Evolutionary conservation across 2,888 invertebrate genomes (phyloP), one percentile per base, ranked within the genome.

Genomic region (Perithous albicinctus): DNA sequence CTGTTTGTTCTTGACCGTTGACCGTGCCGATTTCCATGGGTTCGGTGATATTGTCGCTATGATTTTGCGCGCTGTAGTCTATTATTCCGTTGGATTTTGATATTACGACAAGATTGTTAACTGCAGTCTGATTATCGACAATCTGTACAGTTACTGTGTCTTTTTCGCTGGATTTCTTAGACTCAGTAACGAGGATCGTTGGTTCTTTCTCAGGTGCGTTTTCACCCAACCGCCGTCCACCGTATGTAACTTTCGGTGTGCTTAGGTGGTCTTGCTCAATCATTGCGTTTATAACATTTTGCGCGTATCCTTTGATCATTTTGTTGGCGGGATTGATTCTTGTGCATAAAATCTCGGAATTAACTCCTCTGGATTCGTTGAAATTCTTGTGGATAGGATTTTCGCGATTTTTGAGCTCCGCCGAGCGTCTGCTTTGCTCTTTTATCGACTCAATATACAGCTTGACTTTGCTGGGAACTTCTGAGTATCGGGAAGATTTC

Each of bases 381-480:
- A 32, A 38, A 26, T 64, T 67, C 46, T 32, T 67, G 35, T 43
- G 15, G 5, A n/a, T 1, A 0, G 43, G 32, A 72, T 67, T 67
- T 1, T 78, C 67, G 5, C 73, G 78, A 54, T 74, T 80, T 41
- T 61, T 74, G 2, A 59, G 78, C 43, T 86, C 80, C 1, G 74
- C 38, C 18, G 86, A 87, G 8, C 84, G 80, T 70, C 84, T 73
- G 46, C 76, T 83, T 70, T 85, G 87, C 29, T 86, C 85, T 56
- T 86, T 82, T 54, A 89, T 85, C 20, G 86, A 85, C 26, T 82
- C 82, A 51, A 92, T 92, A 48, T 92, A 92, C 15, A 82, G 86
- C 80, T 89, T 91, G 0, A 92, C 92, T 87, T 90, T 91, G 75
- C 92, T 92, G 77, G 88, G 79, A 20, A 92, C 86, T 64, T 91